Evolutionary conservation across 1,140 invertebrate species (phyloP).

Genomic region (Teleopsis dalmanni): DNA sequence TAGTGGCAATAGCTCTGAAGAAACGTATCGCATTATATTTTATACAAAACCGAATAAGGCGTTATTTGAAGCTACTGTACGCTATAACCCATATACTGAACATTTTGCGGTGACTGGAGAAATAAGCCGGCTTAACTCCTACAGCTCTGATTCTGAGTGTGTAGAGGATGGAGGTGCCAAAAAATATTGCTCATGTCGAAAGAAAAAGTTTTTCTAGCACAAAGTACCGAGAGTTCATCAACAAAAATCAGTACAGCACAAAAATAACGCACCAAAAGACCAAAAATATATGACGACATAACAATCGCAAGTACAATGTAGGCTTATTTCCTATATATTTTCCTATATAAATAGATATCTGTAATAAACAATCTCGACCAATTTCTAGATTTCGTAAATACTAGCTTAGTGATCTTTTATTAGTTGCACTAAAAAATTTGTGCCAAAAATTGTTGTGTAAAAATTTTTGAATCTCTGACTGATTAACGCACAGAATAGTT

Average conservation of each 20-base stretch:
- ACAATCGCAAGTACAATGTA: not conserved
- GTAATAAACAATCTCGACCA: not conserved
- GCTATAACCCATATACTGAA: conserved; percentile 31
- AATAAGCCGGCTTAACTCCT: conserved; percentile 57
- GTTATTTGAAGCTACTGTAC: conserved; percentile 54
- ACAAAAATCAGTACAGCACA: conserved; percentile 4
- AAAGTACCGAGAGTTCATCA: conserved; percentile 14
- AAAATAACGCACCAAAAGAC: not conserved
- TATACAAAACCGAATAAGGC: conserved; percentile 50
- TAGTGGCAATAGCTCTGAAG: conserved; percentile 10
- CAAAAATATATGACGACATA: not conserved
- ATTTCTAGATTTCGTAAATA: conserved; percentile 1
- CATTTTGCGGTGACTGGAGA: conserved; percentile 33
- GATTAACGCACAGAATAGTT: too few species aligned
- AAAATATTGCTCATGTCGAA: conserved; percentile 50
- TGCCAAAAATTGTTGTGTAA: too few species aligned
- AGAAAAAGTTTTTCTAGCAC: conserved; percentile 22
- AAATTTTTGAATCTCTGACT: too few species aligned
- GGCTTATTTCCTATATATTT: not conserved
- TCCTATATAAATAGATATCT: not conserved
- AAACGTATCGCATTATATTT: conserved; percentile 44
- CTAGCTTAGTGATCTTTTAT: not conserved
- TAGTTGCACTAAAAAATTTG: too few species aligned
- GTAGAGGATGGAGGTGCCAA: conserved; percentile 47
- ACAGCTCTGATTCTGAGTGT: conserved; percentile 49